Evolutionary conservation across 2,113 vertebrate species (phyloP), one percentile per base, ranked within the genome.

Genomic region (Nothoprocta pentlandii): DNA sequence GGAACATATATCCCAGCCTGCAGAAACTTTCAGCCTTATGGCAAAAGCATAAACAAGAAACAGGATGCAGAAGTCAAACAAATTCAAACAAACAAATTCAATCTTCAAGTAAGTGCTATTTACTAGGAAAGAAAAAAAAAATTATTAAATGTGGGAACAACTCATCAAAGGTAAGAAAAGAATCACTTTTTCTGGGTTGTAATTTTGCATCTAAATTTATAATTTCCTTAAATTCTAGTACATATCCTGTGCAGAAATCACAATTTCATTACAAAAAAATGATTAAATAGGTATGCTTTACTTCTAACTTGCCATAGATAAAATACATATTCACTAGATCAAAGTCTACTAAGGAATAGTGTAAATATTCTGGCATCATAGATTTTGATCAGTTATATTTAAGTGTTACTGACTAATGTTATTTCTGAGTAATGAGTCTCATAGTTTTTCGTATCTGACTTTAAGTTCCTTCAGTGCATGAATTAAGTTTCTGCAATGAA

Each of bases 111-210:
- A 49, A 47, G 80, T 63, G n/a, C 34, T 36, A 30, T 63, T 63
- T 39, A 58, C 34, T 63, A 39, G 61, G 17, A 85, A 51, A 80
- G 39, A 1, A 36, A 4, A 54, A 80, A 42, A 1, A 42, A 3
- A 2, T 70, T 44, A 62, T 66, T 73, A 82, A 78, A 61, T 82
- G n/a, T n/a, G 74, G 36, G 30, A 88, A 54, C 36, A 77, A 74
- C 76, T 96, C 84, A 79, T 89, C 91, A 79, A 54, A 54, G 59
- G 47, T 69, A 91, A 81, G 68, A 59, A n/a, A 73, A 69, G 26
- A 20, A 44, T 80, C 8, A 53, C 85, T 61, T 49, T 49, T 85
- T 85, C 42, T 91, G 41, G 2, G 0, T 7, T 61, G 77, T 87
- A 79, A 22, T 81, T 86, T 39, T 87, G 30, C 81, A 91, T 42